A percentile compares a stretch with the other conserved stretches of the same genome.
phyloP scores from a whole-genome alignment of 2,888 invertebrate genomes.

The Pomacea canaliculata region DNA sequence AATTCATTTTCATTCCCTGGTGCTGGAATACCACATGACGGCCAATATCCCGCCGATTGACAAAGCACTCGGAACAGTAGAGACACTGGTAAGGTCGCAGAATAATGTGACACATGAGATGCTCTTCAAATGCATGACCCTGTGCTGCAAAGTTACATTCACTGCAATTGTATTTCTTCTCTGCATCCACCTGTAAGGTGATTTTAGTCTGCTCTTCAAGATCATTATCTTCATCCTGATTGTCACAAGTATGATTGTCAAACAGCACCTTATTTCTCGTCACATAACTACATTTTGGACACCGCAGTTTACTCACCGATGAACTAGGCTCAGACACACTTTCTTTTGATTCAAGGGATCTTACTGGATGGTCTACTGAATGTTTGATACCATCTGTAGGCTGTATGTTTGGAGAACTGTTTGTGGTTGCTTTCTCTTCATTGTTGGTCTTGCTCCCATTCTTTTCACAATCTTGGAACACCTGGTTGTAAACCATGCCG shows the following conservation, averaged over 20 bases:
- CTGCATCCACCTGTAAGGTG: conserved; percentile 5
- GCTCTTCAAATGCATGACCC: conserved; percentile 40
- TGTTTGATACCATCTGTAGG: no score
- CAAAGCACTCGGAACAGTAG: conserved; percentile 40
- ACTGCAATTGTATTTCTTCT: conserved; percentile 26
- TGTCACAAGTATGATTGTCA: conserved; percentile 33
- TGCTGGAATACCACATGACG: conserved; percentile 35
- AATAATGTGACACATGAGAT: conserved; percentile 42
- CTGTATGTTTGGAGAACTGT: no score
- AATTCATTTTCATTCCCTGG: conserved; percentile 40
- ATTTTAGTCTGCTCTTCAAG: conserved; percentile 22
- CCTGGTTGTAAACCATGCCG: not conserved
- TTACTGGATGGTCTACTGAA: no score
- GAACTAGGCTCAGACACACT: not conserved
- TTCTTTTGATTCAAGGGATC: not conserved
- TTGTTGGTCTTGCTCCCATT: no score
- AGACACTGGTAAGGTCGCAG: conserved; percentile 39
- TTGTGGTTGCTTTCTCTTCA: no score
- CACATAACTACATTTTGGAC: conserved; percentile 26
- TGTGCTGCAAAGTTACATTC: conserved; percentile 35
- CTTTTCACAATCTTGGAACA: no score
- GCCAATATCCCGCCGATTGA: conserved; percentile 37
- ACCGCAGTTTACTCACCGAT: conserved; percentile 4
- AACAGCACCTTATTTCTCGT: conserved; percentile 26
- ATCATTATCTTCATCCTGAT: conserved; percentile 23